Evolutionary conservation across 2,113 vertebrate genomes (phyloP), one percentile per base, ranked within the genome.

Genomic region (Sphaerodactylus townsendi): DNA sequence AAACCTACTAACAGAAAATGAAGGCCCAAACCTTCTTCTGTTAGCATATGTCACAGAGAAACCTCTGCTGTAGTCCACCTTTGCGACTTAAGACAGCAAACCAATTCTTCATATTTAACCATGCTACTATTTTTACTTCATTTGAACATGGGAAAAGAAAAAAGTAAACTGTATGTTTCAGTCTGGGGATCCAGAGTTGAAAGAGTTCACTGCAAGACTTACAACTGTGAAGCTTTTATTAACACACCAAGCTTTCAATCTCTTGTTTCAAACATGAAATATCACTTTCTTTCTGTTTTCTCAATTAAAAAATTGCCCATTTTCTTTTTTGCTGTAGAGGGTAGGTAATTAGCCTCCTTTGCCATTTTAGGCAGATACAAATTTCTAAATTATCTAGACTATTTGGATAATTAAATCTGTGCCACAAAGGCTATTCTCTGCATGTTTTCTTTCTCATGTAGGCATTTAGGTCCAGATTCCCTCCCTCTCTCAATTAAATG

Each of bases 351-450:
- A 66, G 79, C 2, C 33, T n/a, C 9, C 64, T 86, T 56, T 88
- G 3, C 10, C 86, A 85, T 87, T 80, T 91, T 1, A 56, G 85
- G 11, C 10, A 69, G 73, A 53, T 35, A 83, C 2, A 88, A 82
- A 92, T 90, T 91, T 92, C 64, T 79, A 87, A 92, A 87, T 83
- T 44, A 91, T 84, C 17, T 53, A 75, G 33, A 23, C 86, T 92
- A 86, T 85, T 90, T 84, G 9, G 83, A 56, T 91, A 85, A 92
- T 89, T 81, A 90, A 73, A 85, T 91, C 82, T 93, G 19, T 86
- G 85, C 83, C 89, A 81, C 15, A 79, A 19, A 85, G 66, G 39
- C 77, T 87, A 48, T 90, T 88, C 88, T 84, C 56, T 87, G 56
- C 59, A 79, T 91, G 46, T 0, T 15, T 82, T 78, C 35, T 46